Evolutionary conservation across 2,797 vertebrate genomes (phyloP), one percentile per base, ranked within the genome.

Genomic region (Eulemur rubriventer): DNA sequence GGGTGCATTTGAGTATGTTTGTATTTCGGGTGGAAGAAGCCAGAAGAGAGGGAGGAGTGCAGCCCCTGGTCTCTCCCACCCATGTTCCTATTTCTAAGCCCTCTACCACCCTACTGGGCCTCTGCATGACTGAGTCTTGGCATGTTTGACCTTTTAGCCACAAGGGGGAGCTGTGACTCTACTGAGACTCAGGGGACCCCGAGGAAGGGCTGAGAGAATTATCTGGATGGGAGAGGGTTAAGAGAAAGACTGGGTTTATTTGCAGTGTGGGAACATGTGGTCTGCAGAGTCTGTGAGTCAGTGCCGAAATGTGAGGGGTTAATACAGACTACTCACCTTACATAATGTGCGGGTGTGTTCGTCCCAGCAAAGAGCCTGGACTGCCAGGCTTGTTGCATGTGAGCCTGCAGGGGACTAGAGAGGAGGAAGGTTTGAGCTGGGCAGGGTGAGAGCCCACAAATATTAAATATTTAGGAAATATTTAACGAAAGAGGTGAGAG

Each of bases 71-170:
- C 11, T 1, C 7, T 70, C 3, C 84, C 4, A 9, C 24, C 2
- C 8, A 2, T 7, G 3, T 46, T 30, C 20, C 24, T 70, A 3
- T 43, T 35, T 69, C 57, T 55, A 43, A 79, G 38, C 41, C n/a
- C 52, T 18, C n/a, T 41, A 1, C 14, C 0, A 1, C 22, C 14
- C 2, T 24, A 14, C 9, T 61, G 6, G 13, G 12, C 14, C 1
- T n/a, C 10, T 1, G 2, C 0, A 38, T 72, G 24, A 72, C 78
- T 22, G 33, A 38, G 70, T 78, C 7, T 33, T 48, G 13, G 12
- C 30, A 22, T 7, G 17, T 86, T 63, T 35, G 13, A 57, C 4
- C 4, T 33, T 78, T 16, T n/a, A 14, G 12, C 75, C 91, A 79
- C 79, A 55, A 72, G 70, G 55, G 26, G 89, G 92, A 48, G n/a